Base-by-base conservation (phyloP, 2,888 invertebrate species). In the Liodrosophila aerea region DNA sequence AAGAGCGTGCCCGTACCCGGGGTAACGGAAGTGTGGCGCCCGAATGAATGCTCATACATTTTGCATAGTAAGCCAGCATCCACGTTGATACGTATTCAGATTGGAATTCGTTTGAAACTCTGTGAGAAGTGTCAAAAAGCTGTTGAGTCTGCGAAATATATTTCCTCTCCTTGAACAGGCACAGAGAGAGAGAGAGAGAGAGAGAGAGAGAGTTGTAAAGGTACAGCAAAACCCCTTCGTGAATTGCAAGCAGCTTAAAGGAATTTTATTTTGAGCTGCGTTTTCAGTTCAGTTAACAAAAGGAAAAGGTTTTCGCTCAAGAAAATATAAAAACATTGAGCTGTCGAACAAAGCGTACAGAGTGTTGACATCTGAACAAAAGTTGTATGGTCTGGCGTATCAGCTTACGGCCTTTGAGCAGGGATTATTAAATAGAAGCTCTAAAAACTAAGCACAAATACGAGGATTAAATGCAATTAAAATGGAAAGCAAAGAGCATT, bases 91-190 rank as follows among this genome's bases (percentile, higher is more conserved):
- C 2, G 11, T 13, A 22, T 59, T 53, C 27, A 45, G 9, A 44
- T 54, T 41, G 39, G 22, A 22, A 22, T 5, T 22, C 22, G 22
- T 5, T 22, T 2, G 22, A 2, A 22, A n/a, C n/a, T 11, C 36
- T 51, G 34, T 30, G 64, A 52, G 52, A 58, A 52, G 45, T 64
- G 67, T 70, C 67, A 53, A 63, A 54, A 49, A 13, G 33, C 33
- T 40, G 31, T 34, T 11, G 11, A 22, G 13, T n/a, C 31, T 34
- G 13, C 27, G 46, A 13, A 59, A 46, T 22, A 59, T 30, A 8
- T 52, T 59, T 34, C 18, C 7, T 52, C 53, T 34, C 18, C 7
- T 44, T 11, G n/a, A 39, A 34, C 11, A 9, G 12, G 9, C n/a
- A 8, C 8, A 44, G 1, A 40, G 5, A 9, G 7, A 13, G 8